Base-by-base conservation (phyloP, 2,888 invertebrate species). In the Orthosia gothica region DNA sequence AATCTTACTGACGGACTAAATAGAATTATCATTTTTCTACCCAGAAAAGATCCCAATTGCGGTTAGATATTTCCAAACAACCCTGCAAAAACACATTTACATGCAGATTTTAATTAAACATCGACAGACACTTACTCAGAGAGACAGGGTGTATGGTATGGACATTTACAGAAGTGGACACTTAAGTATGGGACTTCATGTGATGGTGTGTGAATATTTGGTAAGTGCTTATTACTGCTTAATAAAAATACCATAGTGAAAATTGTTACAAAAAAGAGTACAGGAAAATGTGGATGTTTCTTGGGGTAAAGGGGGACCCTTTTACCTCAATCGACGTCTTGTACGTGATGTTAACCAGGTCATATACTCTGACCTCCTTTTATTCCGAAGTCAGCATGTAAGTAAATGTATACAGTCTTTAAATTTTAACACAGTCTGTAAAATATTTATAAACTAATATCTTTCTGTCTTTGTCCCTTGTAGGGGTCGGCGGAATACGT, bases 291-390 rank as follows among this genome's bases (percentile, higher is more conserved):
- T 45, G 45, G 13, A 15, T 15, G 20, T 15, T 61, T 45, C 20
- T 20, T 1, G 32, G 40, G 45, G 40, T 45, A 20, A 64, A 54
- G 63, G 49, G 23, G 47, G 13, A 5, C 18, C 61, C 66, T 26
- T 69, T 59, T 82, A 82, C 82, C 82, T 82, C 57, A 82, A 57
- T 9, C 84, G 81, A 18, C 84, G 81, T 61, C 81, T 70, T 45
- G 84, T 67, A 16, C 84, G 84, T 50, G 84, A 82, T n/a, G 54
- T 58, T 50, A 82, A 76, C 82, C 82, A 82, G 68, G 18, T 45
- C n/a, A 71, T 58, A 47, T 75, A 69, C 65, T 70, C 76, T 20
- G 68, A 71, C 65, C 80, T 50, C 75, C 75, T 77, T 40, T 55
- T 15, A 55, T 64, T 71, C 59, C 81, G 18, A 50, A 67, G 50